Evolutionary conservation across 2,888 invertebrate species (phyloP).

Genomic region (Conchocele bisecta): DNA sequence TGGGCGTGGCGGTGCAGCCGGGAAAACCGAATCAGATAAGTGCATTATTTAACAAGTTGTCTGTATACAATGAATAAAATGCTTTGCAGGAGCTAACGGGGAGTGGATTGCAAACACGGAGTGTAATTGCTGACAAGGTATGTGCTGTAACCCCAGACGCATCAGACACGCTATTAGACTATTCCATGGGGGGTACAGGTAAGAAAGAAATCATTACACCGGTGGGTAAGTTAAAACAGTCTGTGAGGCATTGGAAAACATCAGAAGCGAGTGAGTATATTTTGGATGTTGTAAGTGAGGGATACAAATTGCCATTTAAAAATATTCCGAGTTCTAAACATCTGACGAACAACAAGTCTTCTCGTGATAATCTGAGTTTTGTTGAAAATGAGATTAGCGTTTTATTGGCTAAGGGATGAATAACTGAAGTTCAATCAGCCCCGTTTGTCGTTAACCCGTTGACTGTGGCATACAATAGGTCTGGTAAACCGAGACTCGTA

Average conservation of each 20-base stretch:
- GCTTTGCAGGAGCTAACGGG: too few relatives aligned
- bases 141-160: neutral
- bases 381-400: constrained; percentile 15
- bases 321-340: neutral
- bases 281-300: constrained; percentile 9
- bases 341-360: constrained; percentile 30
- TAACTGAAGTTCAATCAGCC: neutral
- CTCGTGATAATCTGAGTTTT: constrained; percentile 18
- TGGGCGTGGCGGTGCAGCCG: neutral
- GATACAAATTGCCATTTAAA: constrained; percentile 25
- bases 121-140: neutral
- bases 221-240: too few relatives aligned
- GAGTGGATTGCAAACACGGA: too few relatives aligned
- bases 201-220: too few relatives aligned
- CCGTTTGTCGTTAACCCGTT: constrained; percentile 29
- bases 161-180: too few relatives aligned
- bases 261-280: neutral
- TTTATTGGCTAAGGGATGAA: constrained; percentile 15
- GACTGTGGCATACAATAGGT: constrained; percentile 24
- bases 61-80: too few relatives aligned
- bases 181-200: too few relatives aligned
- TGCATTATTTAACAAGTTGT: too few relatives aligned
- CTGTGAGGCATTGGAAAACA: constrained; percentile 16
- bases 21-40: neutral
- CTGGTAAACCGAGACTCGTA: constrained; percentile 22